Evolutionary conservation across 1,140 invertebrate genomes (phyloP).

Genomic region (Marisa cornuarietis): DNA sequence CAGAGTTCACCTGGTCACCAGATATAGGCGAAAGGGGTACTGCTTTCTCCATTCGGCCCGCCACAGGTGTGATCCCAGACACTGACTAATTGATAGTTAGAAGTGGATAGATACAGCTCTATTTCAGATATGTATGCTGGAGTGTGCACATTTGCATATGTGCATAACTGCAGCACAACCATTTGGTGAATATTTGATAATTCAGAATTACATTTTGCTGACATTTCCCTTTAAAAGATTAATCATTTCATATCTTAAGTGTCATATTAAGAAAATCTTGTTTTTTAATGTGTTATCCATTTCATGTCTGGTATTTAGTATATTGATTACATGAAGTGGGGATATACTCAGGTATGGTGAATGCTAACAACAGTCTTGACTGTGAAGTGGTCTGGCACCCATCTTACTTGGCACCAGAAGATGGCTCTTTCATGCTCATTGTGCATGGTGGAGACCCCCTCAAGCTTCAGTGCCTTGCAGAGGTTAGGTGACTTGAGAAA

Average conservation of each 20-base stretch:
- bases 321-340: too few species aligned
- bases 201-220: too few species aligned
- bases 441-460: constrained; percentile 56
- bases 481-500: constrained; percentile 41
- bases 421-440: constrained; percentile 61
- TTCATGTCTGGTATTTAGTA: too few species aligned
- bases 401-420: constrained; percentile 63
- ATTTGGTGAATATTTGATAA: too few species aligned
- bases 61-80: constrained; percentile 44
- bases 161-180: too few species aligned
- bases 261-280: too few species aligned
- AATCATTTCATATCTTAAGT: too few species aligned
- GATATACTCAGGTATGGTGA: constrained; percentile 52
- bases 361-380: constrained; percentile 61
- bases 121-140: not conserved
- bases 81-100: not conserved
- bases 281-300: too few species aligned
- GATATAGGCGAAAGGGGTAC: constrained; percentile 61
- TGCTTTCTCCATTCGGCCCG: constrained; percentile 66
- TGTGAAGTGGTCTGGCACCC: constrained; percentile 68
- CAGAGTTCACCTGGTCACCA: constrained; percentile 65
- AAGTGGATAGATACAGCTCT: too few species aligned
- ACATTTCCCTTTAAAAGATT: too few species aligned
- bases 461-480: constrained; percentile 58
- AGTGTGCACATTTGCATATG: not conserved